Conservation (phyloP, 2,113 vertebrate genomes). For the Hippocampus guttulatus region DNA sequence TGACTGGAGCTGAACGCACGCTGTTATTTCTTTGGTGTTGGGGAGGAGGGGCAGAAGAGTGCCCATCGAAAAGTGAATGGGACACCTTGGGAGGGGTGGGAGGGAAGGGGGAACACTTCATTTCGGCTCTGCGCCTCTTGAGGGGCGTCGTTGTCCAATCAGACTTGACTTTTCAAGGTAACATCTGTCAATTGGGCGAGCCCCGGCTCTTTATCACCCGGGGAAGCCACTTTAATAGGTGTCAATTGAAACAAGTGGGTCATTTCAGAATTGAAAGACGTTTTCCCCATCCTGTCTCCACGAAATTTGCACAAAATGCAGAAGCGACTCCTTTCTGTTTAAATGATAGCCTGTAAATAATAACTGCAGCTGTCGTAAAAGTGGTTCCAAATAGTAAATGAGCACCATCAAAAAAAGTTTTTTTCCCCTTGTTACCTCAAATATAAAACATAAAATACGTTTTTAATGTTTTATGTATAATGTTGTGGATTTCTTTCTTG, state of each 20-base stretch:
- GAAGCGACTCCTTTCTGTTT: not conserved
- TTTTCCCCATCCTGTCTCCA: not conserved
- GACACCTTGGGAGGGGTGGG: conserved; percentile 51
- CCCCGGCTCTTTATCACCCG: not conserved
- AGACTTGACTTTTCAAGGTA: conserved; percentile 6
- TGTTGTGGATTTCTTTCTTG: too few relatives aligned
- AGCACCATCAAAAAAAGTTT: not conserved
- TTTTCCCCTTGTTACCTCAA: not conserved
- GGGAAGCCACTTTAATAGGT: not conserved
- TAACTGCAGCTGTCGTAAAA: not conserved
- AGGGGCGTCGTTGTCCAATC: conserved; percentile 36
- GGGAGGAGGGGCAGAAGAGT: conserved; percentile 82
- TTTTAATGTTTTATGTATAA: too few relatives aligned
- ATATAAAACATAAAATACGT: too few relatives aligned
- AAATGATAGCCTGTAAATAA: not conserved
- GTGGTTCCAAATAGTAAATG: not conserved
- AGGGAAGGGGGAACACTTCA: not conserved
- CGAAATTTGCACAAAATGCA: not conserved
- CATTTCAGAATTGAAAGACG: not conserved
- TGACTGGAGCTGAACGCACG: conserved; percentile 85
- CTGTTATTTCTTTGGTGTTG: conserved; percentile 83
- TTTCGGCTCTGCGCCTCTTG: conserved; percentile 27
- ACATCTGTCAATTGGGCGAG: not conserved
- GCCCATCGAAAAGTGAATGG: conserved; percentile 67
- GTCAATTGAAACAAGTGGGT: not conserved